These are phyloP conservation scores for Tillus elongatus DNA, from an alignment of 2,888 invertebrate genomes.

Conservation along the genomic window DNA sequence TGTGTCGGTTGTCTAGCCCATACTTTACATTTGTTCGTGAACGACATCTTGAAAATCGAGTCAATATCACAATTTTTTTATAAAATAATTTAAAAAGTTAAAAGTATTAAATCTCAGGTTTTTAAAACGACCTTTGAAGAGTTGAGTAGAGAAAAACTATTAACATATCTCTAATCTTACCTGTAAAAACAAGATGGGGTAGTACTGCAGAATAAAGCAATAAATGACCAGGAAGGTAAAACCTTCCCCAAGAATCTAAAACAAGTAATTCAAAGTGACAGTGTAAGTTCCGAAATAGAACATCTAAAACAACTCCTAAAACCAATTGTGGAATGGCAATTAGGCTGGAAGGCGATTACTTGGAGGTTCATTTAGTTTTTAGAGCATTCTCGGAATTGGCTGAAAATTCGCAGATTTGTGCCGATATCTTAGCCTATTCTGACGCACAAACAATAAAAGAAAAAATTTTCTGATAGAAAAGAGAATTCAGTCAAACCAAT, in stretches of 20 bases:
- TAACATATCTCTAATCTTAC: background rate
- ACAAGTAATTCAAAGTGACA: conserved; percentile 2
- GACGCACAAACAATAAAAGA: conserved; percentile 2
- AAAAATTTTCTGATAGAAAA: conserved; percentile 1
- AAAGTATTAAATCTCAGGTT: conserved; percentile 2
- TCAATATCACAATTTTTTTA: too few relatives aligned
- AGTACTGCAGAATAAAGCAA: conserved; percentile 2
- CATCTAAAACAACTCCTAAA: background rate
- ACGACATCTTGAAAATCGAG: too few relatives aligned
- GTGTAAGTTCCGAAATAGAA: background rate
- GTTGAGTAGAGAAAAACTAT: background rate
- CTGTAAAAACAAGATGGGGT: conserved; percentile 3
- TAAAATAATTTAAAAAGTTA: background rate
- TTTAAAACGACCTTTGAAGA: conserved; percentile 1
- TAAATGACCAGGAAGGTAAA: conserved; percentile 2
- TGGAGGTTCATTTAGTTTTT: conserved; percentile 1
- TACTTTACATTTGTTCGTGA: too few relatives aligned
- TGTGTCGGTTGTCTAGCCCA: too few relatives aligned
- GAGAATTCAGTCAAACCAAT: background rate
- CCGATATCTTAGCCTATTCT: conserved; percentile 3
- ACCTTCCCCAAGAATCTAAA: conserved; percentile 2
- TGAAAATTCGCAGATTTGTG: conserved; percentile 2
- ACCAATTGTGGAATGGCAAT: conserved; percentile 3
- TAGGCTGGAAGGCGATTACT: conserved; percentile 4
- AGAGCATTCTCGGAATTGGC: conserved; percentile 4